Base-by-base conservation (phyloP, 2,888 invertebrate species). In the Mesorhabditis spiculigera region DNA sequence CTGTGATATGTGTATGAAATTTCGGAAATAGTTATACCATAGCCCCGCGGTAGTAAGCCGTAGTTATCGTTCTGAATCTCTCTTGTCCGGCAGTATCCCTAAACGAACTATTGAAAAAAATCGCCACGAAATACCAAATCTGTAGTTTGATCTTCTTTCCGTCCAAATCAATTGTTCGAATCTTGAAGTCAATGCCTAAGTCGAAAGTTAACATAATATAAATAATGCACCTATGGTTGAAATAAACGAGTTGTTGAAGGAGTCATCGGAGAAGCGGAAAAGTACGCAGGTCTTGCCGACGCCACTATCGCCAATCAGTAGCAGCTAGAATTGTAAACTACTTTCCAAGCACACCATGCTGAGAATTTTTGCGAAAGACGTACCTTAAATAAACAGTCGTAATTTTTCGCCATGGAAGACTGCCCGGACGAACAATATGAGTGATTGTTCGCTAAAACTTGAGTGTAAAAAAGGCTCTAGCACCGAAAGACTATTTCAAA, bases 41-140 rank as follows among this genome's bases (percentile, higher is more conserved):
- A 63, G 97, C 97, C 67, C 97, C 98, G 82, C 98, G 91, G 89
- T 98, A 98, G 87, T 98, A 98, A n/a, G 97, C 96, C 73, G 97
- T 98, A 69, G 97, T 98, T 82, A 98, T 98, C 76, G 97, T 98
- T 82, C 96, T 91, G 90, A 98, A 98, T 86, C 97, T 90, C 88
- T 98, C 98, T 88, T 98, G 97, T 0, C 98, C 97, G 63, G 97
- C 97, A 70, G 97, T 97, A 87, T 97, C 97, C 96, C 95, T 95
- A 86, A 72, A 82, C 75, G 45, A 65, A 66, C 50, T 58, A n/a
- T 42, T 6, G n/a, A n/a, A n/a, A n/a, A n/a, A 28, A 71, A 10
- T 74, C 84, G 58, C 58, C 58, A 13, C 8, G n/a, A 50, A 50
- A 13, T 50, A 87, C 89, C 89, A 89, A 84, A 89, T 89, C 79